Evolutionary conservation across 2,113 vertebrate genomes (phyloP).

Genomic region (Caloenas nicobarica): DNA sequence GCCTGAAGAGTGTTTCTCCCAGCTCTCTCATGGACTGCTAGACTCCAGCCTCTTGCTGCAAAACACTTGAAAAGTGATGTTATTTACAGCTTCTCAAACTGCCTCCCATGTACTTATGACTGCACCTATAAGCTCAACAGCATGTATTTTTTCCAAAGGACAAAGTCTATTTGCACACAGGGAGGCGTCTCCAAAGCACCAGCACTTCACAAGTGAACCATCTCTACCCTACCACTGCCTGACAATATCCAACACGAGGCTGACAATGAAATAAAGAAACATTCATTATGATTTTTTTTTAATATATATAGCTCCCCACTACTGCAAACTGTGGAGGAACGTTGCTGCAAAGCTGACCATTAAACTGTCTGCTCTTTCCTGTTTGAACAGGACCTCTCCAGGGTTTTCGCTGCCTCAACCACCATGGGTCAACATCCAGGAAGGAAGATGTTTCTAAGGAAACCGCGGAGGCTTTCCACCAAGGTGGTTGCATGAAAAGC

Average conservation of each 20-base stretch:
- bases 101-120: background rate
- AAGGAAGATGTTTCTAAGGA: constrained; percentile 83
- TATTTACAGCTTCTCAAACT: background rate
- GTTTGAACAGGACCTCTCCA: constrained; percentile 81
- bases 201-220: background rate
- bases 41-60: background rate
- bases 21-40: background rate
- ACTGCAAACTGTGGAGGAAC: constrained; percentile 74
- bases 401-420: constrained; percentile 69
- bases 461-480: constrained; percentile 68
- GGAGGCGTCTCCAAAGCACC: background rate
- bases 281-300: constrained; percentile 48
- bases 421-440: constrained; percentile 75
- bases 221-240: background rate
- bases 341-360: constrained; percentile 78
- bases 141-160: background rate
- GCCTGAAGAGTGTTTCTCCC: background rate
- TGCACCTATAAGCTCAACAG: background rate
- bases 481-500: constrained; percentile 70
- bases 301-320: constrained; percentile 62
- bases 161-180: background rate
- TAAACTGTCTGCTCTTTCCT: constrained; percentile 83
- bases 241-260: background rate
- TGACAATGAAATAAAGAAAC: constrained; percentile 66
- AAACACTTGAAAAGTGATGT: background rate